A percentile compares a stretch with the other conserved stretches of the same genome.
Conservation (phyloP, 1,140 invertebrate species). For the Aricia agestis region DNA sequence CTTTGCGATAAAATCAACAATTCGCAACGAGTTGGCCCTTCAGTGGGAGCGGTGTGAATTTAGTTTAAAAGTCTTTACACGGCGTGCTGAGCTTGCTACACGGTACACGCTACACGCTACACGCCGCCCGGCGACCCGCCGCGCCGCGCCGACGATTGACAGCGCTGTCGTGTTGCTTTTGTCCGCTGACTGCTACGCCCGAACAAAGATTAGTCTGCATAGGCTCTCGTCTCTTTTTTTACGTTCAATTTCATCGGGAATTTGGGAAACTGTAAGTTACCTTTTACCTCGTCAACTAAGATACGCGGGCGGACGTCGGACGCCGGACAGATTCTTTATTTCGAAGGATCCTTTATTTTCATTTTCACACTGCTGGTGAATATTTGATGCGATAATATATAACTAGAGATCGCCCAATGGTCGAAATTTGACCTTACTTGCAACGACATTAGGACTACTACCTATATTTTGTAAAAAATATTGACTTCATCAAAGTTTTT, state of each 20-base stretch:
- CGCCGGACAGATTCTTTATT: background rate
- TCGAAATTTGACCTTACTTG: too few relatives aligned
- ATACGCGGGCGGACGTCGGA: background rate
- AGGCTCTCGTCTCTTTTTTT: background rate
- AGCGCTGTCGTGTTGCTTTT: slow-evolving; percentile 45
- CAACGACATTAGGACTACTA: too few relatives aligned
- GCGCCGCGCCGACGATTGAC: slow-evolving; percentile 40
- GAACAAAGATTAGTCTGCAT: slow-evolving; percentile 5
- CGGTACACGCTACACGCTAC: slow-evolving; percentile 18
- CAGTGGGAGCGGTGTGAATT: slow-evolving; percentile 5
- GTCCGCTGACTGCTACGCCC: slow-evolving; percentile 19
- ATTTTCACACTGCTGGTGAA: background rate
- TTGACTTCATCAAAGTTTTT: too few relatives aligned
- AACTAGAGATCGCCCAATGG: too few relatives aligned
- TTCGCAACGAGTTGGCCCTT: background rate
- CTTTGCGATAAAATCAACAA: background rate
- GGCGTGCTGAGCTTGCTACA: slow-evolving; percentile 26
- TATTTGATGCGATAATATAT: background rate
- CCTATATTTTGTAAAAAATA: too few relatives aligned
- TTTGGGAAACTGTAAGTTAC: background rate
- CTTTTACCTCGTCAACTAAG: background rate
- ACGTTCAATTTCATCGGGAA: slow-evolving; percentile 1
- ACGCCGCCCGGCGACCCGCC: too few relatives aligned
- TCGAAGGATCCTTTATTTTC: background rate
- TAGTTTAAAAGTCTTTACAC: slow-evolving; percentile 14